Base-by-base conservation (phyloP, 2,797 vertebrate species). In the Acanthopagrus latus region DNA sequence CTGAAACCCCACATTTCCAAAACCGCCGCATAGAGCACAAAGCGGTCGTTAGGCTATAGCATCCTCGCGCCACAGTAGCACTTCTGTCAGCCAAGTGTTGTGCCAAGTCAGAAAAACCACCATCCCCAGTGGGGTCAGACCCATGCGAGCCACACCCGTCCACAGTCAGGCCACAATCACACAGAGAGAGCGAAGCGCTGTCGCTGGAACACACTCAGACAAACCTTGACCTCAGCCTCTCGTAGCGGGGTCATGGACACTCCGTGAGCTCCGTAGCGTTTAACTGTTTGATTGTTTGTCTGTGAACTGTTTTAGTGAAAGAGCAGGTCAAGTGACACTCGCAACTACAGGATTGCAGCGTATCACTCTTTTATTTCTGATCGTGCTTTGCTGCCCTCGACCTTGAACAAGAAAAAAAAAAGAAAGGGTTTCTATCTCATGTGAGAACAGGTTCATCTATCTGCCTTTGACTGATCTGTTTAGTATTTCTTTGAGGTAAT, bases 61-160 rank as follows among this genome's bases (percentile, higher is more conserved):
- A 59, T 77, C 74, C 75, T 76, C 20, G 77, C 89, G 85, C 88
- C 86, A 87, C 91, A 89, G 90, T 79, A 88, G 88, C 91, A 89
- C 73, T 74, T 89, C 88, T 91, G 78, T 84, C 90, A 84, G 90
- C 84, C 90, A 85, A 91, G 87, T 89, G 90, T 88, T 90, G 83
- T 90, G 87, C 90, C 90, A 91, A 92, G 90, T 91, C 86, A 86
- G 73, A 91, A 91, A 94, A 94, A 89, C 92, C 92, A 74, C 89
- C 59, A 33, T 87, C 73, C 81, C 76, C 73, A 74, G 84, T 80
- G 80, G 85, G 90, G 87, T 92, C 84, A 84, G 74, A 70, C 71
- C 86, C 82, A 87, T 75, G 84, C 51, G 88, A 87, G 92, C 74
- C 93, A 93, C 94, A 67, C 92, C 93, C 91, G 86, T 86, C 89